Conservation (phyloP, 2,888 invertebrate genomes). For the Sarcophaga carnaria region DNA sequence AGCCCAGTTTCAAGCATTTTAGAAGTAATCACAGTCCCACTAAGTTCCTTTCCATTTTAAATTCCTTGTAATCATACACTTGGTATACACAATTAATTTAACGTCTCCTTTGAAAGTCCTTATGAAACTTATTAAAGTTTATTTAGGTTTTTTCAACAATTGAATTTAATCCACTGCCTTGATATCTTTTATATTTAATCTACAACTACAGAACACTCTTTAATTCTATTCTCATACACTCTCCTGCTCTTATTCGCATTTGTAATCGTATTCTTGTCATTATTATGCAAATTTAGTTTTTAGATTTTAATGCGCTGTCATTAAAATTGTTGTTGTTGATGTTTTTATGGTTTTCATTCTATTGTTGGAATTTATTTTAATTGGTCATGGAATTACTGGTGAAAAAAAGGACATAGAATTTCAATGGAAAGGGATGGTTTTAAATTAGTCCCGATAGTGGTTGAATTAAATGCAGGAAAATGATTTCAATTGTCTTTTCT, state of each 20-base stretch:
- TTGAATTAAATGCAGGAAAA: not conserved
- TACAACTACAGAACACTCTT: not conserved
- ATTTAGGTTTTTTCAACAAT: not conserved
- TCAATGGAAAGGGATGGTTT: not conserved
- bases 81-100: not conserved
- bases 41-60: too few species aligned
- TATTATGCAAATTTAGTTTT: conserved; percentile 79
- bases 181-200: not conserved
- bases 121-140: not conserved
- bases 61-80: not conserved
- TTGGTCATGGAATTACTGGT: not conserved
- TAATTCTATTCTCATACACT: not conserved
- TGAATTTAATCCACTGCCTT: not conserved
- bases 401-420: not conserved
- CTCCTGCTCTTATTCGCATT: not conserved
- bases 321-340: conserved; percentile 75
- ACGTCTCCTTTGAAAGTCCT: not conserved
- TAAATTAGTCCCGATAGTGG: not conserved
- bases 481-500: not conserved
- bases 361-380: not conserved
- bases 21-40: not conserved
- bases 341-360: conserved; percentile 1
- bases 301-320: conserved; percentile 74
- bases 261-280: conserved; percentile 75
- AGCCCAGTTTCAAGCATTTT: not conserved